Evolutionary conservation across 1,140 invertebrate species (phyloP).

Genomic region (Caenorhabditis brenneri): DNA sequence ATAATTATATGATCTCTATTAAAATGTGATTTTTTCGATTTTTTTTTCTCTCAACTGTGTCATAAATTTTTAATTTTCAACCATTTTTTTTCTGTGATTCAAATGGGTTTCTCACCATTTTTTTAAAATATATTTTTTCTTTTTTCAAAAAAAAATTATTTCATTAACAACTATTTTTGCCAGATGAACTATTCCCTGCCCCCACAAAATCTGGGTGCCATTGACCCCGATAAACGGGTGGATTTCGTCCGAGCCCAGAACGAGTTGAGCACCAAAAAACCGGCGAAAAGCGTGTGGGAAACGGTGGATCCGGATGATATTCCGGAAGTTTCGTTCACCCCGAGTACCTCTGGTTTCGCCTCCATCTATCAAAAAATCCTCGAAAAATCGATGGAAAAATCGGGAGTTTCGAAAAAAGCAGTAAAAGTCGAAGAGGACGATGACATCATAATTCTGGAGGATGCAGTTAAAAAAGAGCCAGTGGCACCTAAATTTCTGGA

Average conservation of each 20-base stretch:
- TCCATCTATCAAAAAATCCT: not conserved
- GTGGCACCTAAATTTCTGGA: not conserved
- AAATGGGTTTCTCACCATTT: too few relatives aligned
- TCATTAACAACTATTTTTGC: too few relatives aligned
- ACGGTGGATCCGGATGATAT: slow-evolving; percentile 2
- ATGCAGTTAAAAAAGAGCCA: not conserved
- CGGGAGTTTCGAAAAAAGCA: not conserved
- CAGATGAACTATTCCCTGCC: not conserved
- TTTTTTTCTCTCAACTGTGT: too few relatives aligned
- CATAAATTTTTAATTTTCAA: too few relatives aligned
- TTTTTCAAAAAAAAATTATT: too few relatives aligned
- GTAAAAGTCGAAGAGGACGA: not conserved
- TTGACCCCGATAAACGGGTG: not conserved
- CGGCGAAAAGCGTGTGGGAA: too few relatives aligned
- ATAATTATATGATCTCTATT: too few relatives aligned
- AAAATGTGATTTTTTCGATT: too few relatives aligned
- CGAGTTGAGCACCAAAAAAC: not conserved
- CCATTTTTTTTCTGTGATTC: too few relatives aligned
- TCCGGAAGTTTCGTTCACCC: not conserved
- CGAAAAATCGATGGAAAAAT: not conserved
- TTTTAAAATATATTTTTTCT: too few relatives aligned
- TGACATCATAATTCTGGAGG: not conserved
- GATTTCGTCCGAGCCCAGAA: not conserved
- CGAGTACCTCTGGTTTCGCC: not conserved
- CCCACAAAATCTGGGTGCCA: not conserved